phyloP scores from a whole-genome alignment of 2,888 invertebrate species.

The Cantharis flavilabris region DNA sequence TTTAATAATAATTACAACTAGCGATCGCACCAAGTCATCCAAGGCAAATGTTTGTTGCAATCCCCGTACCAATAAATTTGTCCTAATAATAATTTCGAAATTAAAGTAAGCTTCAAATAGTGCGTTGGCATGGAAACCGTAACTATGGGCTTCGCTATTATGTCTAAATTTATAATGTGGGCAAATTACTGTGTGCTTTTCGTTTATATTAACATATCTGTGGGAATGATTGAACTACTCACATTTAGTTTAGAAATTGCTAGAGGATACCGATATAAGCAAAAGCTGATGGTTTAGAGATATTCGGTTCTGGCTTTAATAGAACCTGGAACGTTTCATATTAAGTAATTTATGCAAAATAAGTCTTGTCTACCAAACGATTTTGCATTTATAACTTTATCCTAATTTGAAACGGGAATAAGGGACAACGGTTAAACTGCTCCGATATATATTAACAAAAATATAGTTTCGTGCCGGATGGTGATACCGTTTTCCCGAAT shows the following conservation, averaged over 20 bases:
- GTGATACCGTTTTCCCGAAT: too few species aligned
- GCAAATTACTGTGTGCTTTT: background rate
- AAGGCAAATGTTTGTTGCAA: too few species aligned
- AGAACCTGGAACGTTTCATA: background rate
- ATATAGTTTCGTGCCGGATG: background rate
- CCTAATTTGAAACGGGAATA: background rate
- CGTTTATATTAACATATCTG: background rate
- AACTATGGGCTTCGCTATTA: background rate
- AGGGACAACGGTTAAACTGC: background rate
- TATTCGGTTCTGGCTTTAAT: background rate
- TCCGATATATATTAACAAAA: background rate
- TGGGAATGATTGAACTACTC: background rate
- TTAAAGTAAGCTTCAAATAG: background rate
- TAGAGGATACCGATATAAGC: background rate
- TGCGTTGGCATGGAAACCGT: background rate
- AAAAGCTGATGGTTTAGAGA: background rate
- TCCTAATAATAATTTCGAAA: background rate
- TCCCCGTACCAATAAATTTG: too few species aligned
- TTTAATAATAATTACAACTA: background rate
- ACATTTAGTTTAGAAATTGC: background rate
- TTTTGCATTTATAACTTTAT: background rate
- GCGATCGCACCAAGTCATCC: too few species aligned
- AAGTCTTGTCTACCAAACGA: background rate
- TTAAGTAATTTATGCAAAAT: background rate
- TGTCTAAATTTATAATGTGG: background rate